These are phyloP conservation scores for Pipistrellus nathusii DNA, from an alignment of 2,797 vertebrate species.

Conservation along the genomic window DNA sequence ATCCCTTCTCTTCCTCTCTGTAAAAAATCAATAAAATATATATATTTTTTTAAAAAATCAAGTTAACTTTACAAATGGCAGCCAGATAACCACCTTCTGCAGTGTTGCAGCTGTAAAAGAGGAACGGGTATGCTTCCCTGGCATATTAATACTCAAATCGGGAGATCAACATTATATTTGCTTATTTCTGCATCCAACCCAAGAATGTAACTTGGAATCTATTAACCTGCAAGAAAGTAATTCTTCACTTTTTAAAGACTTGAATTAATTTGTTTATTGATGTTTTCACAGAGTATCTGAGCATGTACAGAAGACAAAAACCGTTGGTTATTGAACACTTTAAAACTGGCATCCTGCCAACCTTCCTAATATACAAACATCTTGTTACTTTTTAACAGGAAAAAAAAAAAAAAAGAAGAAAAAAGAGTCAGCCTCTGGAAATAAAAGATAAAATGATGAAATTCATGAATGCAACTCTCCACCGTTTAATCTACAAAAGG, in stretches of 20 bases:
- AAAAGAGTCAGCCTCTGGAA: neutral
- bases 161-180: neutral
- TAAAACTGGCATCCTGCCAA: constrained; percentile 33
- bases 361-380: neutral
- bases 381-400: constrained; percentile 27
- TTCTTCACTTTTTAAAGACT: constrained; percentile 38
- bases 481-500: constrained; percentile 6
- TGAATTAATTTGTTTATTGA: neutral
- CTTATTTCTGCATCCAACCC: neutral
- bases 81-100: neutral
- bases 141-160: neutral
- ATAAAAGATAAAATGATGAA: constrained; percentile 50
- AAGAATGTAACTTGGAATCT: constrained; percentile 17
- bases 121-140: neutral
- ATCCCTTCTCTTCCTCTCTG: too few relatives aligned
- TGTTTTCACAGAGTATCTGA: constrained; percentile 39
- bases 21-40: too few relatives aligned
- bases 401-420: neutral
- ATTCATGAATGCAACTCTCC: neutral
- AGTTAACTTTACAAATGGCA: constrained; percentile 25
- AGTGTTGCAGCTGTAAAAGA: neutral
- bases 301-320: neutral
- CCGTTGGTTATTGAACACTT: neutral
- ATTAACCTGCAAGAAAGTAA: constrained; percentile 44
- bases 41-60: neutral